A percentile compares a stretch with the other conserved stretches of the same genome.
Conservation (phyloP, 2,888 invertebrate genomes). For the Pterostichus madidus region DNA sequence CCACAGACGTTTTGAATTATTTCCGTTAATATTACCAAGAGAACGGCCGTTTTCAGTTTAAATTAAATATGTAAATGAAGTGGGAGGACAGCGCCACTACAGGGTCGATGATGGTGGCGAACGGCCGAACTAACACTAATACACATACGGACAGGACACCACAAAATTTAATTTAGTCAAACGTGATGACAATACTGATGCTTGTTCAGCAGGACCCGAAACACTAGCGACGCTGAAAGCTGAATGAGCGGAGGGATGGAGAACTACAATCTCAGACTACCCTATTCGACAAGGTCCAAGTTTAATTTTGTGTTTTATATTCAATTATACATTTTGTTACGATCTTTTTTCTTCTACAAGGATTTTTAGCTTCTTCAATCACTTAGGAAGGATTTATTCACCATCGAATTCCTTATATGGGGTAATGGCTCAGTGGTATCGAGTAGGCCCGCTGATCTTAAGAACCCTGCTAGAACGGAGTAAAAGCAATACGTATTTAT, state of each 20-base stretch:
- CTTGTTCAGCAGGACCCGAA: background rate
- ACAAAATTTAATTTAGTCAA: conserved; percentile 66
- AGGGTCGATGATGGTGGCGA: conserved; percentile 40
- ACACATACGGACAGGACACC: conserved; percentile 50
- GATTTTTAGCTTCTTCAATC: background rate
- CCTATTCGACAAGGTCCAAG: background rate
- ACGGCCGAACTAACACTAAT: conserved; percentile 32
- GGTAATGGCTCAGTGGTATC: too few relatives aligned
- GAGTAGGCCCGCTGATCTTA: too few relatives aligned
- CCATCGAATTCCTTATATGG: too few relatives aligned
- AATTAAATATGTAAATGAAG: conserved; percentile 67
- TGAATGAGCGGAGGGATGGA: background rate
- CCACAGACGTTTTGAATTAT: conserved; percentile 64
- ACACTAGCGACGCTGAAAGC: background rate
- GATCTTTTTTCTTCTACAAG: too few relatives aligned
- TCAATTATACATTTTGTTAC: background rate
- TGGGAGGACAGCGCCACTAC: conserved; percentile 56
- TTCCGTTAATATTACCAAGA: conserved; percentile 59
- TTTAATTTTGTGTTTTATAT: conserved; percentile 34
- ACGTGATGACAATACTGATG: conserved; percentile 62
- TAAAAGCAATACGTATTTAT: too few relatives aligned
- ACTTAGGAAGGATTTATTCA: too few relatives aligned
- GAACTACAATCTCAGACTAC: conserved; percentile 3
- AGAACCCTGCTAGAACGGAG: too few relatives aligned
- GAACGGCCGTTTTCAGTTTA: conserved; percentile 64